phyloP scores from a whole-genome alignment of 2,888 invertebrate genomes.

The Lasius platythorax region DNA sequence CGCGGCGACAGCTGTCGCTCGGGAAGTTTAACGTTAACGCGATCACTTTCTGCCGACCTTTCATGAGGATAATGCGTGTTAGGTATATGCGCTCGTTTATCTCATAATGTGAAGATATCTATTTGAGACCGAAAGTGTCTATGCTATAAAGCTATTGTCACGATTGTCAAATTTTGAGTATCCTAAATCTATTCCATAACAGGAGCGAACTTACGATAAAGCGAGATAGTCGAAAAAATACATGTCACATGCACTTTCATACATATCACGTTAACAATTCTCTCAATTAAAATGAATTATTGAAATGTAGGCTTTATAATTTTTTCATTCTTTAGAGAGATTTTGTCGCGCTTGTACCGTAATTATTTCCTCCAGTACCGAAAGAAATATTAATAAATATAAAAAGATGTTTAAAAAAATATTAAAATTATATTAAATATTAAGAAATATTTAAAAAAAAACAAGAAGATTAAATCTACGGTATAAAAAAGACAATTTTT shows the following conservation, averaged over 20 bases:
- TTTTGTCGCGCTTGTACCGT: not conserved
- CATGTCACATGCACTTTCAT: not conserved
- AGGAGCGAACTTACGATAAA: not conserved
- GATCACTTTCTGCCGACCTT: slow-evolving; percentile 33
- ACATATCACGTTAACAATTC: not conserved
- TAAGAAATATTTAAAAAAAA: not conserved
- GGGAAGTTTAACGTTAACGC: slow-evolving; percentile 39
- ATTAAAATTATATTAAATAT: too few species aligned
- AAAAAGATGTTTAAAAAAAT: too few species aligned
- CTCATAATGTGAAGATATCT: slow-evolving; percentile 5
- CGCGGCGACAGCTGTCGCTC: slow-evolving; percentile 40
- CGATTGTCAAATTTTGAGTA: not conserved
- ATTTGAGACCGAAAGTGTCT: not conserved
- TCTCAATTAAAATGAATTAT: not conserved
- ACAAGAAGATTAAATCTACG: not conserved
- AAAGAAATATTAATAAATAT: not conserved
- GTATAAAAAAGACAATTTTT: not conserved
- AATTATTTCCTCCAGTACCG: not conserved
- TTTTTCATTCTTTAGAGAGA: not conserved
- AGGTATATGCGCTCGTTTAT: slow-evolving; percentile 16
- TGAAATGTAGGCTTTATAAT: not conserved
- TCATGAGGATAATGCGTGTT: slow-evolving; percentile 27
- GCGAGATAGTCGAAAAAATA: not conserved
- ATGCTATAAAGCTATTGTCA: not conserved
- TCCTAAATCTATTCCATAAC: not conserved